A percentile compares a stretch with the other conserved stretches of the same genome.
Evolutionary conservation across 2,113 vertebrate genomes (phyloP).

Genomic region (Aythya baeri): DNA sequence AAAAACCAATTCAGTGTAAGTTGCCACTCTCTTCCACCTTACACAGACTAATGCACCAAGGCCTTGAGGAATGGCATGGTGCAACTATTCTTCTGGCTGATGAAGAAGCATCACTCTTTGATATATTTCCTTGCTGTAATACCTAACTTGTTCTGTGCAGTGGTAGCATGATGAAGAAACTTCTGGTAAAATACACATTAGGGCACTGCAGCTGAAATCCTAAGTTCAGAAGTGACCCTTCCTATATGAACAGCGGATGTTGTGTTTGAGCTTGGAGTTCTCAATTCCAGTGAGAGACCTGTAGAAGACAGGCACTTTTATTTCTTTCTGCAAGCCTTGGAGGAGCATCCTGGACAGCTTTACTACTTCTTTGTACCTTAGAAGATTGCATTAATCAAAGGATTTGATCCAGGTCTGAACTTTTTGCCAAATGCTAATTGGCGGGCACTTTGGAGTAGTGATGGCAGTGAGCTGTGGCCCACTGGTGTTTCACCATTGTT

Average conservation of each 20-base stretch:
- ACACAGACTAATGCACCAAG: neutral
- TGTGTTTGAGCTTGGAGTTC: neutral
- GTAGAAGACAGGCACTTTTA: neutral
- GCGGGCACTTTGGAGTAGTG: neutral
- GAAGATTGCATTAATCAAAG: conserved; percentile 18
- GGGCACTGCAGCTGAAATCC: neutral
- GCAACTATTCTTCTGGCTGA: neutral
- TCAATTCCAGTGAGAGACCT: neutral
- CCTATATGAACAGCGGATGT: neutral
- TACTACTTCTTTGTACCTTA: neutral
- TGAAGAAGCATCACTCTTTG: neutral
- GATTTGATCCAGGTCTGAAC: neutral
- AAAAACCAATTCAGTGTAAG: neutral
- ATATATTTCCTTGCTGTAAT: neutral
- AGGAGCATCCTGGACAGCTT: neutral
- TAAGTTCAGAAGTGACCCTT: neutral
- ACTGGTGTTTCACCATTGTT: conserved; percentile 27
- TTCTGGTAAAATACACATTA: neutral
- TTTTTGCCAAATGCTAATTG: conserved; percentile 20
- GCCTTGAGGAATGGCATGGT: neutral
- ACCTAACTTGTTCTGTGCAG: neutral
- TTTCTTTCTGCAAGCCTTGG: neutral
- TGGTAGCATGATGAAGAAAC: neutral
- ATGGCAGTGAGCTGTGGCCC: neutral
- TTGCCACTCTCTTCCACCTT: neutral